Conservation (phyloP, 2,113 vertebrate genomes). For the Mesoclemmys tuberculata region DNA sequence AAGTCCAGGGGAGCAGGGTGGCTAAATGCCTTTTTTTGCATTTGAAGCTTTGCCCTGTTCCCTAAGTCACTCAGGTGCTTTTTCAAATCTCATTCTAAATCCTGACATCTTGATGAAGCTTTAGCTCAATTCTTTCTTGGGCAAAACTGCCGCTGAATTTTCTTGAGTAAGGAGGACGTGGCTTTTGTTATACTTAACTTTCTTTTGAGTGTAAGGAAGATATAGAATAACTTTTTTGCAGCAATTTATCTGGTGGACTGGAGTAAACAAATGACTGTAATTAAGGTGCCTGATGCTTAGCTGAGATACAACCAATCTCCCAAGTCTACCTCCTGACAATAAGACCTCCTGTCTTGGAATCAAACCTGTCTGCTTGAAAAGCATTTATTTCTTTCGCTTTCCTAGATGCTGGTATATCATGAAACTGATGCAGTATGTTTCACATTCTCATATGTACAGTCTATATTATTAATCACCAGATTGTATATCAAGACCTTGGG, state of each 20-base stretch:
- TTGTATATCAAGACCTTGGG: conserved; percentile 28
- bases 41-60: neutral
- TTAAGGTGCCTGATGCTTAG: neutral
- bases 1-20: neutral
- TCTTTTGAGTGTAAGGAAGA: neutral
- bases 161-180: neutral
- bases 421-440: neutral
- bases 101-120: neutral
- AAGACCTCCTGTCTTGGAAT: neutral
- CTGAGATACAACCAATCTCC: neutral
- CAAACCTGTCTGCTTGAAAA: conserved; percentile 9
- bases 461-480: conserved; percentile 39
- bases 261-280: neutral
- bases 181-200: neutral
- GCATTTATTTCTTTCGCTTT: neutral
- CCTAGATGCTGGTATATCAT: neutral
- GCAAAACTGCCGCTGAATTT: neutral
- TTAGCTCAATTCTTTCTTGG: neutral
- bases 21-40: neutral
- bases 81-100: neutral
- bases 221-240: neutral
- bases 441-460: neutral
- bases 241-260: neutral
- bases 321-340: neutral
- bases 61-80: neutral